Evolutionary conservation across 2,797 vertebrate genomes (phyloP).

Genomic region (Pseudomugil tenellus): DNA sequence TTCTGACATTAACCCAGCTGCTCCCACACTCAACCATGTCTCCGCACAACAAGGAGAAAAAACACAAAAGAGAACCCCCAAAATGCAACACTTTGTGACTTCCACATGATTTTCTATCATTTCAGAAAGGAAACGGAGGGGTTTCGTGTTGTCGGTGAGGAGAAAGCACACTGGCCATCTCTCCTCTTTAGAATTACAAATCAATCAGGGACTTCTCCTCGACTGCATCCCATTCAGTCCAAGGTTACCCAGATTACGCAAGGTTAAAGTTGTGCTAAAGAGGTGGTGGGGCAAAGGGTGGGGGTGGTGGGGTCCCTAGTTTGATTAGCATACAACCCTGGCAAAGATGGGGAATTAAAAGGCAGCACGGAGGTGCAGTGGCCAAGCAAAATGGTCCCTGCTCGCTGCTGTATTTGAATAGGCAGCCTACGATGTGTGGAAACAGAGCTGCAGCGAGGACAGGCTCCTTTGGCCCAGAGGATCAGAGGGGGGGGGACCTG

Average conservation of each 20-base stretch:
- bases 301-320: constrained; percentile 67
- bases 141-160: not conserved
- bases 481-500: constrained; percentile 80
- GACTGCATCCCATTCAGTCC: constrained; percentile 66
- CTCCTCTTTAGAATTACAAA: constrained; percentile 93
- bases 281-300: constrained; percentile 10
- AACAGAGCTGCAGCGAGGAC: constrained; percentile 78
- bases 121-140: not conserved
- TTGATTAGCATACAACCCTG: constrained; percentile 92
- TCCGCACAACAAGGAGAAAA: constrained; percentile 3
- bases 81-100: constrained; percentile 19
- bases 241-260: constrained; percentile 96
- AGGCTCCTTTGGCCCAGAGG: constrained; percentile 84
- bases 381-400: constrained; percentile 51
- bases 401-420: constrained; percentile 88
- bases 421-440: constrained; percentile 87
- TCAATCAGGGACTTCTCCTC: constrained; percentile 87
- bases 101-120: constrained; percentile 14
- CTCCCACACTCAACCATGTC: constrained; percentile 6
- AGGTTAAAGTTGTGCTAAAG: constrained; percentile 83
- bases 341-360: constrained; percentile 87
- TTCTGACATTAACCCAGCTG: constrained; percentile 73
- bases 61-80: not conserved
- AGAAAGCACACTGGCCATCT: constrained; percentile 65
- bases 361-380: constrained; percentile 68